Base-by-base conservation (phyloP, 2,888 invertebrate species). In the Malacosoma neustria region DNA sequence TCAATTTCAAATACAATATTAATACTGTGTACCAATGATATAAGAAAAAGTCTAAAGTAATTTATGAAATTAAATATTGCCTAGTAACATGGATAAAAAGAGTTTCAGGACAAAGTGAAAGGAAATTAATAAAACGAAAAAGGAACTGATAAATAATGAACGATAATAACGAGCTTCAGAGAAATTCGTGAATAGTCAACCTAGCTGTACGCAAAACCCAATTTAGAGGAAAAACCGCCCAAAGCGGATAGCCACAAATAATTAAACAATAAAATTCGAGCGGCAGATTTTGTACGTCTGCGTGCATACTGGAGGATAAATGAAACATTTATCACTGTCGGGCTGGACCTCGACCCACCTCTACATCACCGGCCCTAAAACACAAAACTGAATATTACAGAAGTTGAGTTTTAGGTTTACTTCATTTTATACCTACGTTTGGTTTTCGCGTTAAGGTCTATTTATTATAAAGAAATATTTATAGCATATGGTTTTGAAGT, bases 251-350 rank as follows among this genome's bases (percentile, higher is more conserved):
- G n/a, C 12, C 6, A 12, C 50, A 57, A 57, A 58, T 58, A 66
- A 64, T 69, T 65, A 57, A 61, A 67, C 59, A 71, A 63, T 63
- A 61, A 67, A 72, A 71, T 61, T 63, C 53, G 54, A 48, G 44
- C 45, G 46, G 60, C 66, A 64, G 64, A 70, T 72, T 69, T 61
- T 53, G 56, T 57, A 56, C 53, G 57, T 49, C 51, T 48, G 54
- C 55, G 54, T 63, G 61, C 59, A 66, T 60, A 63, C 59, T 62
- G 64, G 53, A 56, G 68, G 61, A 73, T 72, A 72, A 77, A 77
- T 79, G 72, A 71, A 73, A 72, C 77, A 81, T 81, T 81, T 72
- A 76, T 81, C 80, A 77, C 57, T 73, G 82, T 80, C 81, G 56
- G 52, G 61, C 45, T 70, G 60, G 45, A 48, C 54, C 45, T 41